Percentiles rank a stretch among this genome's conserved stretches.
phyloP scores from a whole-genome alignment of 92 coral and sea anemone genomes.

The Porites divaricata region DNA sequence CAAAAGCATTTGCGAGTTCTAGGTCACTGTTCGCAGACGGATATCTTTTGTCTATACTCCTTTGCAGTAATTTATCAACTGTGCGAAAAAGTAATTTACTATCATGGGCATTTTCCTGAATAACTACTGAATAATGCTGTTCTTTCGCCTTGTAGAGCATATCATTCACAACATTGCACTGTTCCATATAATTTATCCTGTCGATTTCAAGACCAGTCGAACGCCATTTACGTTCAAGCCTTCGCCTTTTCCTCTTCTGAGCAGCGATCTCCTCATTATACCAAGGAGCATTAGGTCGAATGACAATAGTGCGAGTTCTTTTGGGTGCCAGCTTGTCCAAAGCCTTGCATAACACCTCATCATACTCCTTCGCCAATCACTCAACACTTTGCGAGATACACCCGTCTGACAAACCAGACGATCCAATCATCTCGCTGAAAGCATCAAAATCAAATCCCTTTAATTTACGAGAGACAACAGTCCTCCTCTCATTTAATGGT shows the following conservation, averaged over 20 bases:
- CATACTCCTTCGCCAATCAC: constrained; percentile 36
- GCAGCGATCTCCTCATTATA: too few species aligned
- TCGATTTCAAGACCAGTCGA: too few species aligned
- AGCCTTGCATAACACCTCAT: constrained; percentile 32
- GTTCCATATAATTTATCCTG: too few species aligned
- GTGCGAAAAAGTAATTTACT: too few species aligned
- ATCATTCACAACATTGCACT: neutral
- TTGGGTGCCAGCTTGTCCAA: constrained; percentile 43
- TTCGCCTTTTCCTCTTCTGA: too few species aligned
- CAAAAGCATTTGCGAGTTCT: too few species aligned
- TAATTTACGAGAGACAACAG: constrained; percentile 41
- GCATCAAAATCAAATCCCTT: constrained; percentile 46
- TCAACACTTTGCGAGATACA: constrained; percentile 17
- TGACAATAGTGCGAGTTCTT: constrained; percentile 17
- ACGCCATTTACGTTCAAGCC: too few species aligned
- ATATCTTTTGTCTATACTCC: too few species aligned
- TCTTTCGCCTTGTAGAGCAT: constrained; percentile 31
- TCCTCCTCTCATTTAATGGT: neutral
- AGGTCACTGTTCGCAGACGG: too few species aligned
- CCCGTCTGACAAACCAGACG: constrained; percentile 36
- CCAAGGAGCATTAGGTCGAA: too few species aligned
- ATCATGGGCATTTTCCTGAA: too few species aligned
- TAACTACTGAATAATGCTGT: neutral
- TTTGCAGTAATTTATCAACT: too few species aligned
- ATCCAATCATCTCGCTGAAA: constrained; percentile 26